Conservation (phyloP, 30 jellyfish, hydroid and myxozoan species). For the Cassiopea andromeda region DNA sequence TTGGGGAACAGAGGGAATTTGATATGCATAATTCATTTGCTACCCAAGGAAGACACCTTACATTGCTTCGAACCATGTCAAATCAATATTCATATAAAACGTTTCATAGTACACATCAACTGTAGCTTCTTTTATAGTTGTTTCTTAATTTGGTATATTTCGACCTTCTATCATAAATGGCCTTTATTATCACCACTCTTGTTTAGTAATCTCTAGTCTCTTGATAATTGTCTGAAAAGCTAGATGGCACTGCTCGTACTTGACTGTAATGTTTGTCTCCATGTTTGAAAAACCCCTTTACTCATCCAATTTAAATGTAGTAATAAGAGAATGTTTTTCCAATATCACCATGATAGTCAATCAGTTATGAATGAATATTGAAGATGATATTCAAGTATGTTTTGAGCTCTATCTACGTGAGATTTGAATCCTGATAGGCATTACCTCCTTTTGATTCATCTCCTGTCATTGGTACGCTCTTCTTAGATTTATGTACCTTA, state of each 20-base stretch:
- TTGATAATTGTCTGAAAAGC: not conserved
- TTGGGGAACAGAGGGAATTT: too few relatives aligned
- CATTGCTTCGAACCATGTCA: too few relatives aligned
- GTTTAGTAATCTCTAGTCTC: too few relatives aligned
- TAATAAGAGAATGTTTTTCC: not conserved
- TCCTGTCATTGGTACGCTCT: not conserved
- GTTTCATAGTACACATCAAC: too few relatives aligned
- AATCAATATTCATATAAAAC: too few relatives aligned
- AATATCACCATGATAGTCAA: not conserved
- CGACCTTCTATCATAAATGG: too few relatives aligned
- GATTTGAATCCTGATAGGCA: not conserved
- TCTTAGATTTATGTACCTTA: not conserved
- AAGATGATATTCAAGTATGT: slow-evolving; percentile 1
- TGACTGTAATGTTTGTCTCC: not conserved
- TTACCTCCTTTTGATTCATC: not conserved
- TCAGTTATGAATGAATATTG: slow-evolving; percentile 15
- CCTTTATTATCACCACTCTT: too few relatives aligned
- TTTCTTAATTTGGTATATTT: too few relatives aligned
- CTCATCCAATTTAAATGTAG: not conserved
- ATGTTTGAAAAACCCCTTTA: not conserved
- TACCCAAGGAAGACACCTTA: too few relatives aligned
- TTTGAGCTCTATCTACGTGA: not conserved
- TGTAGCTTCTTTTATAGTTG: too few relatives aligned
- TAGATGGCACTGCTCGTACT: not conserved
- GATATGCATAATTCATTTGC: too few relatives aligned